Evolutionary conservation across 2,888 invertebrate species (phyloP), one percentile per base, ranked within the genome.

Genomic region (Drosophila merina): DNA sequence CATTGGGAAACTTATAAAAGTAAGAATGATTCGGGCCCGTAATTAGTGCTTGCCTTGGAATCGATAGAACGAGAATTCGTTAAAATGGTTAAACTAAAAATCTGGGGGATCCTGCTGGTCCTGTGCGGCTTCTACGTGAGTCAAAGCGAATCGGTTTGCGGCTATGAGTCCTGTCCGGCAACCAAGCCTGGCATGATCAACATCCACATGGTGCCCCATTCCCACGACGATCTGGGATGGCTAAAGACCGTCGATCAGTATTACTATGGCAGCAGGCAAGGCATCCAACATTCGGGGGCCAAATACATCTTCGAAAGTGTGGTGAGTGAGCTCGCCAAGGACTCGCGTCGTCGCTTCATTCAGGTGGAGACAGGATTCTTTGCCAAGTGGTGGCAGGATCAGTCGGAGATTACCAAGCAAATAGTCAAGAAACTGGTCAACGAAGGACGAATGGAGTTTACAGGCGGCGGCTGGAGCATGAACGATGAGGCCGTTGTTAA

Each of bases 151-250:
- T 75, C 82, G 7, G 60, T 52, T 0, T 82, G 82, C 44, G 82
- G 82, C 8, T 63, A 60, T 30, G 62, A 62, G 95, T 94, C 94
- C 36, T 96, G 96, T 82, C 94, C 94, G 0, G 89, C 92, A 31
- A 90, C 93, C 0, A 93, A 94, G 70, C 89, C 93, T 0, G 93
- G 93, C 0, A 93, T 94, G 88, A 90, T 98, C 10, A 97, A 97
- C 89, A 95, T 97, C 0, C 97, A 97, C 88, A 92, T 97, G 1
- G 94, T 96, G 0, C 94, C 98, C 0, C 98, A 98, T 88, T 96
- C 97, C 0, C 98, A 98, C 87, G 97, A 98, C 86, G 98, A 98
- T 89, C 97, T 98, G 1, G 98, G 98, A 44, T 98, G 98, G 98
- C 92, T 98, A 30, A 97, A 97, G 92, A 98, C 98, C 0, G 96